These are phyloP conservation scores for Chironomus riparius DNA, from an alignment of 2,888 invertebrate species.

Conservation along the genomic window DNA sequence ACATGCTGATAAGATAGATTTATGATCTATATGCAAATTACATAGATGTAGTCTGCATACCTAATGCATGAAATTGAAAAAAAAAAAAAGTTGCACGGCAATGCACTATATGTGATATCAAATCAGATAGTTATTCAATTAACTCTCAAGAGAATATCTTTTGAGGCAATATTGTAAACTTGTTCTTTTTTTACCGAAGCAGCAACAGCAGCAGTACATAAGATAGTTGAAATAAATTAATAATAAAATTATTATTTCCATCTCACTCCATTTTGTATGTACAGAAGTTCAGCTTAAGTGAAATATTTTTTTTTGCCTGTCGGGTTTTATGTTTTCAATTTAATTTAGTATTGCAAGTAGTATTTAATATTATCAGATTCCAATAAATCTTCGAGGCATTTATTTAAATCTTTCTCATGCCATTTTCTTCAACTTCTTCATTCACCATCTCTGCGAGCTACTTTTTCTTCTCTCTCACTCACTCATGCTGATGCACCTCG, in stretches of 20 bases:
- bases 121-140: neutral
- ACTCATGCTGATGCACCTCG: too few species aligned
- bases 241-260: neutral
- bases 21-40: neutral
- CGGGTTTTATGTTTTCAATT: constrained; percentile 20
- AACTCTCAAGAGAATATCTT: neutral
- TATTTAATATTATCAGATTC: constrained; percentile 16
- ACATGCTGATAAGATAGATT: neutral
- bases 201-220: neutral
- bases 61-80: neutral
- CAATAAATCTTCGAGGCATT: constrained; percentile 11
- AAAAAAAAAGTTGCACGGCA: too few species aligned
- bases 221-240: neutral
- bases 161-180: neutral
- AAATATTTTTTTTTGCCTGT: neutral
- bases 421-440: neutral
- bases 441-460: constrained; percentile 4
- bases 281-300: constrained; percentile 3
- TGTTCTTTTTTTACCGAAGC: neutral
- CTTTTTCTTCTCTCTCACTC: neutral
- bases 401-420: neutral
- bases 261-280: neutral
- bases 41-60: neutral
- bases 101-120: neutral
- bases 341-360: neutral